Evolutionary conservation across 2,888 invertebrate species (phyloP).

Genomic region (Chironomus riparius): DNA sequence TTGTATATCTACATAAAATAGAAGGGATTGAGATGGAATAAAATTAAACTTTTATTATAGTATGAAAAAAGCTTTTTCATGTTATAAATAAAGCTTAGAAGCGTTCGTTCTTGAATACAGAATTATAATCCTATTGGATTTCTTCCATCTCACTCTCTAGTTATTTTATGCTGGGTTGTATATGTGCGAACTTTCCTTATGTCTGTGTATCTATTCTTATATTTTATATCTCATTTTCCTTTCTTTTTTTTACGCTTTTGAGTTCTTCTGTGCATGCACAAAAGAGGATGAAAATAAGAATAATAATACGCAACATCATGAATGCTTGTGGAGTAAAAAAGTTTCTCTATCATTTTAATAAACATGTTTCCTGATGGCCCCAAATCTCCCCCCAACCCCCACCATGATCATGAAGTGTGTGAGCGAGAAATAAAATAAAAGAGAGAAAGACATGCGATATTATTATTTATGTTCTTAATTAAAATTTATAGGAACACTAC

Average conservation of each 20-base stretch:
- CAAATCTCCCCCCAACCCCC: too few species aligned
- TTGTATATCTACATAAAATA: background rate
- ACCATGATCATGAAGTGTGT: background rate
- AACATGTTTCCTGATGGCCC: background rate
- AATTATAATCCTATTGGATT: constrained; percentile 20
- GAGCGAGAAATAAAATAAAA: background rate
- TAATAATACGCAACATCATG: background rate
- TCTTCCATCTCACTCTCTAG: background rate
- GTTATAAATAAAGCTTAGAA: constrained; percentile 26
- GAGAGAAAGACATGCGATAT: constrained; percentile 4
- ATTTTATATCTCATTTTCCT: background rate
- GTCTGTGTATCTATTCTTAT: background rate
- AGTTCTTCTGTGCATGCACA: background rate
- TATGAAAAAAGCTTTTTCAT: constrained; percentile 21
- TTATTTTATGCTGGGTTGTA: background rate
- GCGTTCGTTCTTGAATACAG: constrained; percentile 19
- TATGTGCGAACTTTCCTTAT: background rate
- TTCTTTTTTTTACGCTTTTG: background rate
- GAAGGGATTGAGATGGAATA: background rate
- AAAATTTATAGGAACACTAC: background rate
- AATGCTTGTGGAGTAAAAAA: background rate
- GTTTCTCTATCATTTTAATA: constrained; percentile 20
- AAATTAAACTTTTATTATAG: constrained; percentile 25
- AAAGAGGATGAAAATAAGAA: background rate
- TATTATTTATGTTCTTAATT: constrained; percentile 22